Conservation (phyloP, 92 coral and sea anemone genomes). For the Blastomussa wellsi region DNA sequence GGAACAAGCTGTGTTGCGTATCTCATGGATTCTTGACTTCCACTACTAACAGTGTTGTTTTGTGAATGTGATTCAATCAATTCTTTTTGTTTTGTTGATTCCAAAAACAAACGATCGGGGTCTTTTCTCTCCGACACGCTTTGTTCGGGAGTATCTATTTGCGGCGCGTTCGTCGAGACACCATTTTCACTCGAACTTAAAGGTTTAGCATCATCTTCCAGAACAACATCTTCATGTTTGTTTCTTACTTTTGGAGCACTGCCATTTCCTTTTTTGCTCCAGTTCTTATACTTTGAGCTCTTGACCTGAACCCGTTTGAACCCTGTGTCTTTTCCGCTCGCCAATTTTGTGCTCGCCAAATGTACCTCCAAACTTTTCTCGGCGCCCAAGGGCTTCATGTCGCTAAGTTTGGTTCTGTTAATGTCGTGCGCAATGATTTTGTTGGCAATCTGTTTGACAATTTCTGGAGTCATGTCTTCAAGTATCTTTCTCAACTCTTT, state of each 20-base stretch:
- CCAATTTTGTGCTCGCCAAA: constrained; percentile 17
- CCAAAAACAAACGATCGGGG: neutral
- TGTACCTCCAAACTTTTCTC: constrained; percentile 35
- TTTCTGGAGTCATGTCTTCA: constrained; percentile 47
- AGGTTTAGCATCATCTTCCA: constrained; percentile 25
- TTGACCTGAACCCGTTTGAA: constrained; percentile 28
- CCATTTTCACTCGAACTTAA: neutral
- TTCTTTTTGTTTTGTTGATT: neutral
- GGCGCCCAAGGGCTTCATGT: constrained; percentile 32
- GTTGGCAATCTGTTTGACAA: constrained; percentile 36
- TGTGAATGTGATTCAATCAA: neutral
- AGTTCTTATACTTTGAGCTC: constrained; percentile 21
- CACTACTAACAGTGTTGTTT: neutral
- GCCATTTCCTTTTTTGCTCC: constrained; percentile 17
- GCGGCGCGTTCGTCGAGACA: neutral
- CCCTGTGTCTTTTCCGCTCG: constrained; percentile 6
- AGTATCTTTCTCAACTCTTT: constrained; percentile 30
- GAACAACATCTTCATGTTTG: constrained; percentile 11
- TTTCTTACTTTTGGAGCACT: constrained; percentile 12
- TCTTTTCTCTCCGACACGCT: neutral
- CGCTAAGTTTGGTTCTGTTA: constrained; percentile 35
- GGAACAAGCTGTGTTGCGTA: neutral
- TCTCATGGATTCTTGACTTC: neutral
- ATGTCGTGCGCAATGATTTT: constrained; percentile 37
- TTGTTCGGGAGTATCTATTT: neutral